Base-by-base conservation (phyloP, 2,888 invertebrate genomes). In the Zygaena filipendulae region DNA sequence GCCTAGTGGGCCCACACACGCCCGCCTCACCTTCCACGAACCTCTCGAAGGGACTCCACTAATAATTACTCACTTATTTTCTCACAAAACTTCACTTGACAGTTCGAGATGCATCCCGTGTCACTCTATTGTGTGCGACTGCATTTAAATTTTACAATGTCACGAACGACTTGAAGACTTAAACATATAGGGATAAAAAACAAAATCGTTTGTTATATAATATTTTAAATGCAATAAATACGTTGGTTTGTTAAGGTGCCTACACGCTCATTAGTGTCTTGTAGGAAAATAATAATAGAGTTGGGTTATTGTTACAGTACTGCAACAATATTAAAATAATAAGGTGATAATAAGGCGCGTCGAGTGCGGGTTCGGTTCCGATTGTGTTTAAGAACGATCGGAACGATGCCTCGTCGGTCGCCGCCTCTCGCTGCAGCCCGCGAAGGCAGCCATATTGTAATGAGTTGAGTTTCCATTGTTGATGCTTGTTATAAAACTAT, bases 301-400 rank as follows among this genome's bases (percentile, higher is more conserved):
- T 38, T 34, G 55, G 52, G 49, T 52, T 53, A 59, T 63, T 62
- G 64, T 68, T 50, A 50, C 39, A 54, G 56, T 62, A 59, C 61
- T 60, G 68, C 67, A 70, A 72, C 71, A 70, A 68, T 72, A 69
- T 70, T 72, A 68, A 68, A 74, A 75, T 75, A 74, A 74, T 71
- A 69, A 61, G 53, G 39, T 46, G 54, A 68, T 72, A 71, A 72
- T 72, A 66, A 59, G 59, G 55, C 47, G 49, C 62, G 68, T 69
- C 70, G 67, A 66, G 43, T 39, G 11, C 12, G 9, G 25, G 20
- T 11, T 13, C 4, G 25, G 6, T n/a, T n/a, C n/a, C n/a, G n/a
- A n/a, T n/a, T n/a, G n/a, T n/a, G n/a, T n/a, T n/a, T n/a, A n/a
- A n/a, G n/a, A n/a, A n/a, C n/a, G n/a, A n/a, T 22, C 6, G 11